Evolutionary conservation across 2,797 vertebrate species (phyloP), one percentile per base, ranked within the genome.

Genomic region (Labeo calbasu): DNA sequence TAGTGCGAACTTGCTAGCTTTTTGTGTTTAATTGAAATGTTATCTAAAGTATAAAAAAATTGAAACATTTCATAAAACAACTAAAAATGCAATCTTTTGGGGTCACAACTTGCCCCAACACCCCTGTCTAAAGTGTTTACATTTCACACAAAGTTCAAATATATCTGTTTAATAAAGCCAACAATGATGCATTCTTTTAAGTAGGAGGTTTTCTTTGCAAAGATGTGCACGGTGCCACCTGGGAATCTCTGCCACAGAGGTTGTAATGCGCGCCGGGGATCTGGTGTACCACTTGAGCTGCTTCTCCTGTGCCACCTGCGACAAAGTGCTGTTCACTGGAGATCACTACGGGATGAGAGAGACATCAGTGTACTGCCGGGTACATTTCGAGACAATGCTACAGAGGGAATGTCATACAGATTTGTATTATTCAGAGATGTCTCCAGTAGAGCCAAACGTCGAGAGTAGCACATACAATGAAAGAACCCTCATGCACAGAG

Each of bases 291-390:
- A 99, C 93, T 95, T 99, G 92, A 98, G 97, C 88, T 99, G 98
- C 91, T 99, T 99, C 93, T 99, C 97, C 73, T 99, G 98, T 93
- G 97, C 96, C 90, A 97, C 97, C 59, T 99, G 98, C 93, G 97
- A 96, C 96, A 98, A 98, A 95, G 97, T 98, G 96, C 95, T 99
- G 86, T 97, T 97, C 91, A 99, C 98, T 69, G 98, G 98, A 79
- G 98, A 99, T 92, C 98, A 99, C 94, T 99, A 98, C 91, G 98
- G 98, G 91, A 98, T 99, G 97, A 98, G 98, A 94, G 98, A 99
- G 96, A 97, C 96, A 91, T 95, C 98, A 91, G 98, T 99, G 90
- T 99, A 99, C 93, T 99, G 98, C 90, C 97, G 97, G 86, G 95
- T 97, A 92, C 98, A 99, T 94, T 99, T 99, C 94, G 97, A 99